Evolutionary conservation across 2,113 vertebrate genomes (phyloP).

Genomic region (Myanophis thanlyinensis): DNA sequence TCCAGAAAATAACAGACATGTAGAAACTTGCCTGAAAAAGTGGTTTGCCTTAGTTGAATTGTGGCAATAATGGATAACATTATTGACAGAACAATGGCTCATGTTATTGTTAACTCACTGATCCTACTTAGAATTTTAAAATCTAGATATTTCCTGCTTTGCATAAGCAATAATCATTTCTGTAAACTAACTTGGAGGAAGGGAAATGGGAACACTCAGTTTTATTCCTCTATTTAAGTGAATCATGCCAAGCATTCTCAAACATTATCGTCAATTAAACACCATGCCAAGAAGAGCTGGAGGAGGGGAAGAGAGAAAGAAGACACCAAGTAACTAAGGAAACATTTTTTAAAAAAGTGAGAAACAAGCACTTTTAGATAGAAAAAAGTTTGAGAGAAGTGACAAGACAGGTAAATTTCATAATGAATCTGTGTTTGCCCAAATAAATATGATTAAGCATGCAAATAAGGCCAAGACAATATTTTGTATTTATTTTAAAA

Average conservation of each 20-base stretch:
- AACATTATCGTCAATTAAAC: slow-evolving; percentile 3
- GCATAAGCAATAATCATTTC: not conserved
- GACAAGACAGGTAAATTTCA: slow-evolving; percentile 5
- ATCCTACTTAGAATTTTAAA: not conserved
- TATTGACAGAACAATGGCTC: not conserved
- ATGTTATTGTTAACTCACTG: not conserved
- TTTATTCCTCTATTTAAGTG: not conserved
- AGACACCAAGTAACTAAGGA: not conserved
- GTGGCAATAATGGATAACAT: not conserved
- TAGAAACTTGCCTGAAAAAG: not conserved
- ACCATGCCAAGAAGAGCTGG: not conserved
- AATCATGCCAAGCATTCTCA: not conserved
- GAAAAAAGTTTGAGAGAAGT: not conserved
- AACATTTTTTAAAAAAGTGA: slow-evolving; percentile 1
- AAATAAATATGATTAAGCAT: slow-evolving; percentile 15
- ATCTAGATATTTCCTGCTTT: not conserved
- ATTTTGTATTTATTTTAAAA: not conserved
- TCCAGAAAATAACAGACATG: not conserved
- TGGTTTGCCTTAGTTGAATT: not conserved
- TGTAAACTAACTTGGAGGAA: not conserved
- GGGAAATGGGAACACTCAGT: not conserved
- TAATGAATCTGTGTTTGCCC: slow-evolving; percentile 11
- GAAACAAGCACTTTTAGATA: not conserved
- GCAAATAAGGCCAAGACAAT: not conserved
- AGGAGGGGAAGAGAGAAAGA: not conserved